Percentiles rank a stretch among this genome's conserved stretches.
phyloP scores from a whole-genome alignment of 2,113 vertebrate genomes.

The Eira barbara region DNA sequence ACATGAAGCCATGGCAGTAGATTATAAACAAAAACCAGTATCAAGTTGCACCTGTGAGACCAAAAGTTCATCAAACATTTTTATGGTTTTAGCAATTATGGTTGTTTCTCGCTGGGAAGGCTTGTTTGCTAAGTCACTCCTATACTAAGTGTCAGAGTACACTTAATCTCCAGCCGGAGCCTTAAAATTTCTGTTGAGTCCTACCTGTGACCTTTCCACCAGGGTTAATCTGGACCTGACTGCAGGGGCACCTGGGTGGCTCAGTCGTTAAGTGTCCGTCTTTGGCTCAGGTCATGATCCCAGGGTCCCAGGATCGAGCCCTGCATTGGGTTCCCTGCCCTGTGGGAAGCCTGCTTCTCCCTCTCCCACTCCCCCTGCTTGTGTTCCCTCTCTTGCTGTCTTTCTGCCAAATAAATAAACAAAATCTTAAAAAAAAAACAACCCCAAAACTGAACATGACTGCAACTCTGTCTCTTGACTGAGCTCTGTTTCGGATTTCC shows the following conservation, averaged over 20 bases:
- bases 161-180: not conserved
- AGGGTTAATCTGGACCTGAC: not conserved
- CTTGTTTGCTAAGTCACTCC: not conserved
- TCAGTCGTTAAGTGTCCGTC: too few species aligned
- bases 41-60: not conserved
- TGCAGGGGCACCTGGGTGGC: not conserved
- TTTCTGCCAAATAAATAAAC: too few species aligned
- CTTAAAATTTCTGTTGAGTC: not conserved
- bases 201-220: not conserved
- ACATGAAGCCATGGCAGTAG: conserved; percentile 30
- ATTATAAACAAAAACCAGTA: not conserved
- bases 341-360: too few species aligned
- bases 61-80: not conserved
- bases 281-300: too few species aligned
- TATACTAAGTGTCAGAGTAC: not conserved
- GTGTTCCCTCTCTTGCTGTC: too few species aligned
- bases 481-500: not conserved
- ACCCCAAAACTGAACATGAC: not conserved
- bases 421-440: too few species aligned
- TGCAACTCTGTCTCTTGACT: not conserved
- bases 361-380: too few species aligned
- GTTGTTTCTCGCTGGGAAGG: conserved; percentile 1
- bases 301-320: too few species aligned
- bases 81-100: not conserved
- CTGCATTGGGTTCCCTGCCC: too few species aligned